Conservation (phyloP, 1,140 invertebrate genomes). For the fruit fly (Drosophila melanogaster) region Release_6_plus_ISO1_MT NT_033779.5:12525501-12526000, state of each 20-base stretch:
- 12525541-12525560: neutral
- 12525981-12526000: conserved; percentile 8
- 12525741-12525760: neutral
- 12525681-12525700: conserved; percentile 9
- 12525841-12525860: neutral
- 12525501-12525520: conserved; percentile 22
- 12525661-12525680: conserved; percentile 19
- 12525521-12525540: conserved; percentile 28
- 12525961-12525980: neutral
- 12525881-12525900: no score
- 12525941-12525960: no score
- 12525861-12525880: neutral
- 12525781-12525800: no score
- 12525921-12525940: neutral
- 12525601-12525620: conserved; percentile 49
- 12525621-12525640: conserved; percentile 44
- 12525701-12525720: conserved; percentile 7
- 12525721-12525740: conserved; percentile 5
- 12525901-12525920: no score
- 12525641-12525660: conserved; percentile 2
- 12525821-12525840: no score
- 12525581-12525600: conserved; percentile 52
- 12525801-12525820: no score
- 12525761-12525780: neutral
- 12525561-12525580: conserved; percentile 21